Conservation (phyloP, 2,888 invertebrate species). For the Oeneis ivallda region DNA sequence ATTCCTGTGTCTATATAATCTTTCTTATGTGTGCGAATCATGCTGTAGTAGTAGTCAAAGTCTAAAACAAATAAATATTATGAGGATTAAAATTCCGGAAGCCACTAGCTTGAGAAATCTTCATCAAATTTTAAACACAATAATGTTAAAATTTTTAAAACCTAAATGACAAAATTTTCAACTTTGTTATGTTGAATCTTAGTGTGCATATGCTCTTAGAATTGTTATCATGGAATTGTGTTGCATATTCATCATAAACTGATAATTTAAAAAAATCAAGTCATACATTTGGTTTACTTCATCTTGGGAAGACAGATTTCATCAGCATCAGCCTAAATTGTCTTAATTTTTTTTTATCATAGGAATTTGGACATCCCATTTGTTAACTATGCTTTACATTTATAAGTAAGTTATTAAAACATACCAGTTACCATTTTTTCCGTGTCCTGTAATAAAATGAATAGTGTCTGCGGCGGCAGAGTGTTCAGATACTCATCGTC, state of each 20-base stretch:
- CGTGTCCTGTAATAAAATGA: slow-evolving; percentile 81
- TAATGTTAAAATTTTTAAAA: too few relatives aligned
- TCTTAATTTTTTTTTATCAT: too few relatives aligned
- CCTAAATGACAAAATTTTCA: not conserved
- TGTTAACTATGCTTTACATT: not conserved
- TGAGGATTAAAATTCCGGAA: not conserved
- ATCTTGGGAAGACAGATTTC: too few relatives aligned
- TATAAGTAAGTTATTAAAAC: slow-evolving; percentile 41
- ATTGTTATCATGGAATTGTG: too few relatives aligned
- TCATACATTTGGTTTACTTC: too few relatives aligned
- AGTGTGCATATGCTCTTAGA: too few relatives aligned
- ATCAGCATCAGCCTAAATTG: too few relatives aligned
- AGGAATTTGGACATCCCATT: too few relatives aligned
- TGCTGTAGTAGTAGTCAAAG: slow-evolving; percentile 86
- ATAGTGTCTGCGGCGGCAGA: slow-evolving; percentile 87
- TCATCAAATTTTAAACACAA: not conserved
- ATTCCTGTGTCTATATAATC: slow-evolving; percentile 87
- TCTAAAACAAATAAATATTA: slow-evolving; percentile 65
- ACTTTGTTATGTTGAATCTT: not conserved
- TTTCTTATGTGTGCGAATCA: slow-evolving; percentile 85
- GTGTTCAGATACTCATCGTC: slow-evolving; percentile 90
- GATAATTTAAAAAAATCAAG: too few relatives aligned
- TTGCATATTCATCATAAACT: too few relatives aligned
- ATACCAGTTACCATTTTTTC: slow-evolving; percentile 83
- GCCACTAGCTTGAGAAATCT: not conserved